Conservation (phyloP, 2,797 vertebrate species). For the Lepilemur septentrionalis region DNA sequence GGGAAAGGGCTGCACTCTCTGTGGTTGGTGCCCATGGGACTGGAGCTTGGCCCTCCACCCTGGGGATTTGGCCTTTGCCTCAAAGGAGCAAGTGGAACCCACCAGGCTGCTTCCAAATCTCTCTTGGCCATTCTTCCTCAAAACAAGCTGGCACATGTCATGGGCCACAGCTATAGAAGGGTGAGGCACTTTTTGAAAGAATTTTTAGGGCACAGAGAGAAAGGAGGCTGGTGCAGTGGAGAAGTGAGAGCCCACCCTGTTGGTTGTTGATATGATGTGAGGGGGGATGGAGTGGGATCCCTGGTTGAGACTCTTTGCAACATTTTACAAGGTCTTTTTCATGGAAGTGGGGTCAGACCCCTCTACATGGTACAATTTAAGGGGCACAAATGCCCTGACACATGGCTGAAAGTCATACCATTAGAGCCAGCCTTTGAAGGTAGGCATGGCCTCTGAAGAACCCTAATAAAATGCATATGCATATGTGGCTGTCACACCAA, state of each 20-base stretch:
- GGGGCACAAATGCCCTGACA: not conserved
- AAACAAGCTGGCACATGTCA: not conserved
- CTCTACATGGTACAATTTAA: not conserved
- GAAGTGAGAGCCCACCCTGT: not conserved
- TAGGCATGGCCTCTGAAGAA: not conserved
- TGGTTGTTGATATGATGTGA: not conserved
- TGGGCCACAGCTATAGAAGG: not conserved
- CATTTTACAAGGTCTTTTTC: not conserved
- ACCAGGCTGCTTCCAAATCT: not conserved
- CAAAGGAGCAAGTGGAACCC: not conserved
- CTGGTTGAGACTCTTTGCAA: not conserved
- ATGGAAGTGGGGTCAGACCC: not conserved
- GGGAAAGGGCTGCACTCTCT: not conserved
- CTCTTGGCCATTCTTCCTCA: not conserved
- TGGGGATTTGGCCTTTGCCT: not conserved
- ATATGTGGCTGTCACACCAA: not conserved
- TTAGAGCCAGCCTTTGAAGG: not conserved
- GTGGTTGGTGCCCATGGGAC: fast-evolving
- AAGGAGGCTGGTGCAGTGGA: not conserved
- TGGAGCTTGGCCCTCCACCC: not conserved
- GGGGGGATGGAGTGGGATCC: not conserved
- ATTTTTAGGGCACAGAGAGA: not conserved
- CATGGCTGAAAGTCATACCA: not conserved
- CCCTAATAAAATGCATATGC: not conserved
- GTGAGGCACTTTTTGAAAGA: not conserved